Evolutionary conservation across 2,797 vertebrate genomes (phyloP), one percentile per base, ranked within the genome.

Genomic region (Notolabrus celidotus): DNA sequence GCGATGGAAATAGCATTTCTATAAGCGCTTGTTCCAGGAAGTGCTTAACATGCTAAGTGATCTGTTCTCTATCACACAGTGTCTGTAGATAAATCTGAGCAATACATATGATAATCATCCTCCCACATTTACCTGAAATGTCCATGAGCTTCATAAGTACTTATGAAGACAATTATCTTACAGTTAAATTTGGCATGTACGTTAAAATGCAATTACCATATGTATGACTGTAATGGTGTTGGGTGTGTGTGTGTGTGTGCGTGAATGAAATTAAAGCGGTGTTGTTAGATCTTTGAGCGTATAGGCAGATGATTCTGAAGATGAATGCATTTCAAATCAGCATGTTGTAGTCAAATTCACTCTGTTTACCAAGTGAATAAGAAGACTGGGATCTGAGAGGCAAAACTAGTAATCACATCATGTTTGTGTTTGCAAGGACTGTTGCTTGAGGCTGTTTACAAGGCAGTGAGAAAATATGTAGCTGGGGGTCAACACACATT

Each of bases 151-250:
- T n/a, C n/a, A 31, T 41, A 62, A 15, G n/a, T 38, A 46, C 38
- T 61, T 41, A 59, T 39, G n/a, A 66, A 22, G 20, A 47, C 51
- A 11, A 58, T 41, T 68, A 64, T 55, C 39, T 51, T 51, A 10
- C 27, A 57, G 56, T 80, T 61, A 70, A 60, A 69, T 61, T 45
- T 60, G 10, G 43, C 36, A 63, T 68, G 16, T 25, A 58, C 47
- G 33, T 29, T 16, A 50, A 55, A 72, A 67, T 58, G 39, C 52
- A 67, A 60, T 71, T 67, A 75, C 34, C 42, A 27, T 51, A 58
- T 58, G 46, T 36, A 53, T 56, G 50, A 25, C 55, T 51, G 31
- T 36, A 58, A 49, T 66, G 27, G 12, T 52, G 20, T 52, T 14
- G 33, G 38, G 20, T n/a, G n/a, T n/a, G n/a, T n/a, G n/a, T n/a